Conservation (phyloP, 2,113 vertebrate species). For the Gymnarchus niloticus region DNA sequence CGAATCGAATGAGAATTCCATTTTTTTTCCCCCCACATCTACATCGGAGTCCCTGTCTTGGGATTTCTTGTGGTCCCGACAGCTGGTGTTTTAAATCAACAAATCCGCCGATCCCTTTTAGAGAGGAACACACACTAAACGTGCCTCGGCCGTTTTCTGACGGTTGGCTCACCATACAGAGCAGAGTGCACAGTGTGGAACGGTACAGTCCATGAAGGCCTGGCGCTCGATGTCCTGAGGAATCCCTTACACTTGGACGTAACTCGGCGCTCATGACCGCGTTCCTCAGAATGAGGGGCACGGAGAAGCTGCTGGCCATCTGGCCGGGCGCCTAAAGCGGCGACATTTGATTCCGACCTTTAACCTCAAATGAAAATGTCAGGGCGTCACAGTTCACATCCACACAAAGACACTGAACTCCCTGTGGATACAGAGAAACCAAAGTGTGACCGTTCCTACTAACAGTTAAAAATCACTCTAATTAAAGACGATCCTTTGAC, state of each 20-base stretch:
- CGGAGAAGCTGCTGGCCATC: slow-evolving; percentile 50
- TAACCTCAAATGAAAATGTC: slow-evolving; percentile 56
- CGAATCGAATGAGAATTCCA: not conserved
- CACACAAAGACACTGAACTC: slow-evolving; percentile 30
- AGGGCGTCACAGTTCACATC: slow-evolving; percentile 41
- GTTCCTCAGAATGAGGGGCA: not conserved
- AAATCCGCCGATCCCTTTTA: not conserved
- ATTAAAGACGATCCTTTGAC: slow-evolving; percentile 8
- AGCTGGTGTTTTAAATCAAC: not conserved
- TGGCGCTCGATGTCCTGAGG: no score
- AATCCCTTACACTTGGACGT: slow-evolving; percentile 11
- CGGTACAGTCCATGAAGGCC: not conserved
- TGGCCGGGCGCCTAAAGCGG: slow-evolving; percentile 37
- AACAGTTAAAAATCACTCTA: not conserved
- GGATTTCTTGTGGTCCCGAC: not conserved
- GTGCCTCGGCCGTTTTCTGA: not conserved
- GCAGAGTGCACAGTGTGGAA: not conserved
- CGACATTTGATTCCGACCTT: slow-evolving; percentile 57
- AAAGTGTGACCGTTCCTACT: slow-evolving; percentile 22
- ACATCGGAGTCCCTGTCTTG: not conserved
- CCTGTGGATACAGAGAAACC: slow-evolving; percentile 3
- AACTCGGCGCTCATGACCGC: not conserved
- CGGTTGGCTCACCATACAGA: not conserved
- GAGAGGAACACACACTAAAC: not conserved
- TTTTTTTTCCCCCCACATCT: no score